Conservation (phyloP, 1,140 invertebrate genomes). For the Drosophila aff. region DNA sequence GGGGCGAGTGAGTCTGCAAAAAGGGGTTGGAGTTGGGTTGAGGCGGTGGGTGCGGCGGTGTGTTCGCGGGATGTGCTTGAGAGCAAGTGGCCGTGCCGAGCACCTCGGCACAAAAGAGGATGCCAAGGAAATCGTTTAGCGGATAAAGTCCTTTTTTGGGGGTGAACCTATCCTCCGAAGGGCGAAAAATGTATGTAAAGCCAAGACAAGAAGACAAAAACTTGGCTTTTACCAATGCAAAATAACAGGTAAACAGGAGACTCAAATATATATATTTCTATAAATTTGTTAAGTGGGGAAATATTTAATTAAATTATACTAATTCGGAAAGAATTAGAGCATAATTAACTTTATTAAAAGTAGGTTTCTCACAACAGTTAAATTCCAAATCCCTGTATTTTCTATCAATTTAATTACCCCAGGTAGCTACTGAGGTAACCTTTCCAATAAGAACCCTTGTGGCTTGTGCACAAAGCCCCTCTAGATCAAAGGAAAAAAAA, state of each 20-base stretch:
- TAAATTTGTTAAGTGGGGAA: no score
- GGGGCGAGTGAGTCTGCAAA: constrained; percentile 1
- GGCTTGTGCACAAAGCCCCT: not conserved
- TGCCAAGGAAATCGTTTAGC: constrained; percentile 51
- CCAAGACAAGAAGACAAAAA: constrained; percentile 22
- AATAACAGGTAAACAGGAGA: constrained; percentile 17
- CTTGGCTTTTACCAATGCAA: constrained; percentile 16
- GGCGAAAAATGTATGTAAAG: not conserved
- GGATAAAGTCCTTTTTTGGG: constrained; percentile 35
- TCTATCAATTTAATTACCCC: not conserved
- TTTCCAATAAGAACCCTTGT: not conserved
- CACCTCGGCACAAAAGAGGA: constrained; percentile 54
- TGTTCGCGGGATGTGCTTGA: constrained; percentile 36
- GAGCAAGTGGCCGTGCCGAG: constrained; percentile 45
- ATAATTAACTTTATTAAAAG: no score
- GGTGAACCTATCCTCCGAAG: not conserved
- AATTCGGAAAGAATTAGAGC: not conserved
- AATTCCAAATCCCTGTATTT: not conserved
- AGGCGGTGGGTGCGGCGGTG: not conserved
- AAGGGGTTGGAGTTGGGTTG: constrained; percentile 14
- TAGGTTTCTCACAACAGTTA: not conserved
- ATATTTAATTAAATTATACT: not conserved
- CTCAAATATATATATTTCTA: not conserved
- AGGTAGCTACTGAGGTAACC: not conserved
- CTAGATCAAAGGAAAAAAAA: constrained; percentile 12